These are phyloP conservation scores for Actinopyga echinites DNA, from an alignment of 53 echinoderm and acorn worm species.

Conservation along the genomic window DNA sequence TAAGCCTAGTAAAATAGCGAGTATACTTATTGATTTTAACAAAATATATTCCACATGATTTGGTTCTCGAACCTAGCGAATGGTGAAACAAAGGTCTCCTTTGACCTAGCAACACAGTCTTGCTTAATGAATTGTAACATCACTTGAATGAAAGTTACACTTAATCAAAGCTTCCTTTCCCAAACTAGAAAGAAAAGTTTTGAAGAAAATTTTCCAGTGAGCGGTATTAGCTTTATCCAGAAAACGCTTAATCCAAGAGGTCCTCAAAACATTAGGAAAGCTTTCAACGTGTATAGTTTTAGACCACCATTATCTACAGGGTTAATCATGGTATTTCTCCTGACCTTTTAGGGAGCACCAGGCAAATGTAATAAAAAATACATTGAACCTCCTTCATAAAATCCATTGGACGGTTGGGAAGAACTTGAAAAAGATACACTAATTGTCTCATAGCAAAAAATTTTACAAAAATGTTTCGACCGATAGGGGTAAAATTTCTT, in stretches of 20 bases:
- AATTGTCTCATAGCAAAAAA: neutral
- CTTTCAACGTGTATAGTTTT: too few species aligned
- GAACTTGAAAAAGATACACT: too few species aligned
- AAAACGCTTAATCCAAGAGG: too few species aligned
- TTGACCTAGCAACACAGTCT: neutral
- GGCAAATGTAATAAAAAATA: neutral
- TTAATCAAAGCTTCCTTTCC: neutral
- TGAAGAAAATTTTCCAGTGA: neutral
- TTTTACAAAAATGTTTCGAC: neutral
- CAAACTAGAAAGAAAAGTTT: neutral
- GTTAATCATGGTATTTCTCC: too few species aligned
- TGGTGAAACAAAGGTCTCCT: neutral
- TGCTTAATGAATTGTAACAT: neutral
- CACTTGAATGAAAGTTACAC: too few species aligned
- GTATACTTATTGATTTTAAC: neutral
- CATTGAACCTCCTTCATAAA: neutral
- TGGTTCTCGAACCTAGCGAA: neutral
- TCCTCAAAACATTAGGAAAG: too few species aligned
- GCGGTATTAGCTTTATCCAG: neutral
- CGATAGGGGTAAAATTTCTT: neutral
- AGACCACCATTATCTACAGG: too few species aligned
- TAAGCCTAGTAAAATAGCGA: neutral
- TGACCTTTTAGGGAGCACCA: too few species aligned
- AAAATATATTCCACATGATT: neutral
- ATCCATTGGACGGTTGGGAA: neutral